These are phyloP conservation scores for Strongylocentrotus purpuratus DNA, from an alignment of 35 echinoderm and acorn worm species.

Conservation along the genomic window DNA sequence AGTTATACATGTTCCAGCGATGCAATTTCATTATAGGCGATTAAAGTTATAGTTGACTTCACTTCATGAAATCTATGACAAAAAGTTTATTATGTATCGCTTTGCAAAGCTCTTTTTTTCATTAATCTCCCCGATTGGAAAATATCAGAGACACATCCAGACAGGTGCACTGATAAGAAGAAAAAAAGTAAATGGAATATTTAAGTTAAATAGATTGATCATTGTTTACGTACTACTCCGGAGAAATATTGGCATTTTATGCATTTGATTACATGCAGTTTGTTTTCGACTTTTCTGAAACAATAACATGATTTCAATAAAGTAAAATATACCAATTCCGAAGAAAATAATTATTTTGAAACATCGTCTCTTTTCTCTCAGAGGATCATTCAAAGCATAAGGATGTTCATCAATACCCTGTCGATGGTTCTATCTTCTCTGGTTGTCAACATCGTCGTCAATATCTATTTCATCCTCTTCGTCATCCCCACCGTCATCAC, in stretches of 20 bases:
- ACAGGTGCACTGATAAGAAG: no score
- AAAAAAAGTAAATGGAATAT: no score
- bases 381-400: not conserved
- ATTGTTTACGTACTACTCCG: not conserved
- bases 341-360: no score
- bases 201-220: not conserved
- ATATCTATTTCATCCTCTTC: conserved; percentile 60
- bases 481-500: conserved; percentile 64
- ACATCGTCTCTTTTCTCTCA: not conserved
- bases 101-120: no score
- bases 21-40: not conserved
- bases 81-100: no score
- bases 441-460: conserved; percentile 69
- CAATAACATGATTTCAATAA: no score
- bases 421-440: conserved; percentile 45
- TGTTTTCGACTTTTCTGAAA: no score
- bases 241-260: not conserved
- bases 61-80: not conserved
- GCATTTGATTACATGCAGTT: no score
- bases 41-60: not conserved
- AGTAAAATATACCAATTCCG: no score
- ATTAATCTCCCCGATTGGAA: no score
- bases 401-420: not conserved
- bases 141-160: no score
- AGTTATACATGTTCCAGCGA: not conserved